Evolutionary conservation across 2,888 invertebrate species (phyloP), one percentile per base, ranked within the genome.

Genomic region (Gryllus longicercus): DNA sequence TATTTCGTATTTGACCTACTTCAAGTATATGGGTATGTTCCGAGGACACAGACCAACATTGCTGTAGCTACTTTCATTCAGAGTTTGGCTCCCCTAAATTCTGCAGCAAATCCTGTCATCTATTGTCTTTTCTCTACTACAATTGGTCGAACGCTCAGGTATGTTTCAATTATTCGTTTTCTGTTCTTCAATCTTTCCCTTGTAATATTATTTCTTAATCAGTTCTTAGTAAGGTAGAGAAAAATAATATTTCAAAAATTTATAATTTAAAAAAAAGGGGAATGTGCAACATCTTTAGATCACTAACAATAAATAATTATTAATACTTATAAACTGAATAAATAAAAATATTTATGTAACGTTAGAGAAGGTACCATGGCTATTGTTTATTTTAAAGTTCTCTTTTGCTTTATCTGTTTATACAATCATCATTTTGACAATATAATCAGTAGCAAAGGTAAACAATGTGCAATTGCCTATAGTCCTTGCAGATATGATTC

Each of bases 51-150:
- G 85, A 93, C 92, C 1, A 94, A 93, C 86, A 92, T 93, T 51
- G 96, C 96, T 38, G 92, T 97, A 76, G 94, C 96, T 11, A 95
- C 96, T 1, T 95, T 97, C 85, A 94, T 97, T 83, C 96, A 97
- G 86, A 96, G 96, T 86, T 88, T 97, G 83, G 95, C 96, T 0
- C 96, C 96, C 0, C 90, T 97, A 81, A 97, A 97, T 89, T 96
- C 96, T 0, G 97, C 97, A 0, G 97, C 96, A 79, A 97, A 97
- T 88, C 97, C 97, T 0, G 91, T 97, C 84, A 97, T 97, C 84
- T 97, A 97, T 88, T 96, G 96, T 85, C 91, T 97, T 84, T 97
- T 97, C 88, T 96, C 96, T 51, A 96, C 95, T 79, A 92, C 95
- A 84, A 93, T 96, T 84, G 96, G 96, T 87, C 88, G 94, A 82